Base-by-base conservation (phyloP, 2,888 invertebrate species). In the Kryphioiulus occultus region DNA sequence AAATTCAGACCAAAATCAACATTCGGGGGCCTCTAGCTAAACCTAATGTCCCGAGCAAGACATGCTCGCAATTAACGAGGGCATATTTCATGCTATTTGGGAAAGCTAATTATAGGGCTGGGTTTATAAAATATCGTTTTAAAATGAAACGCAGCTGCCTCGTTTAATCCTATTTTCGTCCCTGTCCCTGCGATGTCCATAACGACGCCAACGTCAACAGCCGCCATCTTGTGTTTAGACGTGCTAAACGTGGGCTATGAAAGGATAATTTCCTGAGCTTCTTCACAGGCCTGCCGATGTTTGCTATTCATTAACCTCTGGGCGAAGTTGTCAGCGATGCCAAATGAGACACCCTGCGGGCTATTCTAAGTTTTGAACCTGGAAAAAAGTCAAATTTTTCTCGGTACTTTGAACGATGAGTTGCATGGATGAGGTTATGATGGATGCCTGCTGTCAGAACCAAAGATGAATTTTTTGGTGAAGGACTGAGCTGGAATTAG, bases 251-350 rank as follows among this genome's bases (percentile, higher is more conserved):
- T 35, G 35, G 7, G 35, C 35, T 4, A 35, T 35, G 35, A 59
- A 59, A 59, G 4, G 59, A 19, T 7, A 19, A 59, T n/a, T 59
- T 59, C 59, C n/a, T 17, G 19, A 15, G 19, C 53, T 17, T 53
- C 53, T 15, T 17, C 35, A 35, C 35, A 35, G 35, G 2, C 53
- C 17, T n/a, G n/a, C 59, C n/a, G n/a, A 59, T 59, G 59, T 59
- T 59, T 59, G n/a, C 59, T 59, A 59, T 59, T 59, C 59, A 59
- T 59, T 59, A 59, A 59, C 59, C 59, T 59, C 59, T 59, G 59
- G 59, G n/a, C 59, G 5, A 59, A 59, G 59, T 59, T 59, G 59
- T 59, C 59, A 59, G 59, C 22, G 59, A 59, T 59, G 59, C 59
- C 59, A 59, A 59, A 59, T 19, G n/a, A 4, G 59, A n/a, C n/a